Base-by-base conservation (phyloP, 2,113 vertebrate genomes). In the Oryzias celebensis region DNA sequence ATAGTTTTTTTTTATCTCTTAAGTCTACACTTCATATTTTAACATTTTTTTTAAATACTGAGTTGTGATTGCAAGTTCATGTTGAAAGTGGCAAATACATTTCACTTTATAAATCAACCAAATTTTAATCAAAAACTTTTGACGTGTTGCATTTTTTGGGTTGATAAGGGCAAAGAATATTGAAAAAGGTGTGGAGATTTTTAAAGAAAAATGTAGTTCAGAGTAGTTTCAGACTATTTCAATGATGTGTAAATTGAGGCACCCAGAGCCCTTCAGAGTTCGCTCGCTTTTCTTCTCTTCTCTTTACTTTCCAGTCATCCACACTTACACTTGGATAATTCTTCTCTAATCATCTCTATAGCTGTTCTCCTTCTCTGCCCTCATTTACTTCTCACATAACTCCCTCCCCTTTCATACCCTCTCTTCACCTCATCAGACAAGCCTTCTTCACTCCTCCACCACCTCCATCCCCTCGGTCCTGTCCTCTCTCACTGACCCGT, bases 401-500 rank as follows among this genome's bases (percentile, higher is more conserved):
- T 68, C 61, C 52, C 69, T 65, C 69, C 67, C 47, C 51, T 49
- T 60, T 61, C 51, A 22, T 28, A 23, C 78, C 65, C 81, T 71
- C 84, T 71, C 36, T 76, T 82, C 86, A 87, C 77, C 86, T 88
- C 87, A 88, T 88, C 85, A 86, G 80, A 87, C 86, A 85, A 77
- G 77, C 79, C 83, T 85, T 65, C 81, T 85, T 83, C 78, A 52
- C 61, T 71, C 74, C 84, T 77, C 58, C 42, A 12, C 62, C 20
- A 64, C 85, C 73, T 78, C 77, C 81, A 83, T 78, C 73, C 76
- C 72, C 73, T 84, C 68, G 36, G 74, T 82, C 55, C 82, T 83
- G 88, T 89, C 84, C 86, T 89, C 88, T 85, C 75, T 83, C 88
- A 85, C 85, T 89, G 88, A 88, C 87, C 88, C 85, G 75, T 88